Evolutionary conservation across 2,888 invertebrate species (phyloP).

Genomic region (Agonopterix arenella): DNA sequence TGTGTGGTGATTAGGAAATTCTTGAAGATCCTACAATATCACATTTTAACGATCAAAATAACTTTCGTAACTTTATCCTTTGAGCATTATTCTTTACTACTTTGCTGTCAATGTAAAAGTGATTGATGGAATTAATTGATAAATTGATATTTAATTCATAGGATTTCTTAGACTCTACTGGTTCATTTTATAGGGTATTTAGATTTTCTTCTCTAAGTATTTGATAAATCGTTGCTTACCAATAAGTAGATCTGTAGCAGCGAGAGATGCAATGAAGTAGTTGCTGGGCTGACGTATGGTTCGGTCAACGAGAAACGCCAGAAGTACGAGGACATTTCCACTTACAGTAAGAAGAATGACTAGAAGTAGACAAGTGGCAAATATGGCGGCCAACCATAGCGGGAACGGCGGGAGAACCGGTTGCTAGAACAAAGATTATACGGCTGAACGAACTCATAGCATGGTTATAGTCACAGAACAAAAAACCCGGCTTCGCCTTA

Average conservation of each 20-base stretch:
- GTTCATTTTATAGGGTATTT: too few species aligned
- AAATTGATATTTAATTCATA: too few species aligned
- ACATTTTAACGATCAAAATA: too few species aligned
- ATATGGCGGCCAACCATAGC: slow-evolving; percentile 92
- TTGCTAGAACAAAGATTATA: slow-evolving; percentile 31
- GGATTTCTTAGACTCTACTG: too few species aligned
- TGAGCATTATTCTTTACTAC: too few species aligned
- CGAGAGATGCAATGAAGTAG: slow-evolving; percentile 99
- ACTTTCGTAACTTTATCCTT: too few species aligned
- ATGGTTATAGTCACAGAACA: background rate
- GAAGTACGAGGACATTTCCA: slow-evolving; percentile 96
- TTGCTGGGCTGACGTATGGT: slow-evolving; percentile 98
- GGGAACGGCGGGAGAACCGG: slow-evolving; percentile 90
- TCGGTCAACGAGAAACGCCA: slow-evolving; percentile 96
- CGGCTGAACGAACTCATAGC: background rate
- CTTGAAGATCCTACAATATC: too few species aligned
- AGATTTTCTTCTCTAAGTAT: too few species aligned
- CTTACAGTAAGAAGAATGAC: slow-evolving; percentile 95
- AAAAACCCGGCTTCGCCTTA: too few species aligned
- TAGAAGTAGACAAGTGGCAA: slow-evolving; percentile 90
- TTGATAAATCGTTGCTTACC: slow-evolving; percentile 74
- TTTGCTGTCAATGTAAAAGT: too few species aligned
- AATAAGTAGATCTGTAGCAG: slow-evolving; percentile 97
- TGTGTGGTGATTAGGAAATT: too few species aligned
- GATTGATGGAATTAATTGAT: too few species aligned